phyloP scores from a whole-genome alignment of 2,797 vertebrate species.

The Paratrypauchen microcephalus region DNA sequence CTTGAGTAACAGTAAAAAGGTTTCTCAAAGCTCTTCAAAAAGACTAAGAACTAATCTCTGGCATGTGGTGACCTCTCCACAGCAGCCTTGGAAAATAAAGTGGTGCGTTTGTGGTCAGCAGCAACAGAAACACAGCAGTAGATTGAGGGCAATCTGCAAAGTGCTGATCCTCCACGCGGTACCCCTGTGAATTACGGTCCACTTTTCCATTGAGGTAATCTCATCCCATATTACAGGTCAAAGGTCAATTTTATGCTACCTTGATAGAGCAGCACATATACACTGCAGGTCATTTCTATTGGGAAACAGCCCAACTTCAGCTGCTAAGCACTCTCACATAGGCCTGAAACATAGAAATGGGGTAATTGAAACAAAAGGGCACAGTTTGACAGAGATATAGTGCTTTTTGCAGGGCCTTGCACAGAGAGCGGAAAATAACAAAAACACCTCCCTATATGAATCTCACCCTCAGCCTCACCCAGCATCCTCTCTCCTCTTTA shows the following conservation, averaged over 20 bases:
- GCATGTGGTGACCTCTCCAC: slow-evolving; percentile 28
- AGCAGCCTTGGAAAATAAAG: slow-evolving; percentile 32
- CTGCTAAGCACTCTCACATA: slow-evolving; percentile 58
- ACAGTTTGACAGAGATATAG: slow-evolving; percentile 76
- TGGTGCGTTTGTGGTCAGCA: slow-evolving; percentile 27
- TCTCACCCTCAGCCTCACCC: slow-evolving; percentile 60
- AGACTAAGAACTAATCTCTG: slow-evolving; percentile 40
- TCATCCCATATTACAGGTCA: slow-evolving; percentile 47
- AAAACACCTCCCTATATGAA: slow-evolving; percentile 52
- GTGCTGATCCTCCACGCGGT: slow-evolving; percentile 40
- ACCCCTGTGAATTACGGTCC: slow-evolving; percentile 41
- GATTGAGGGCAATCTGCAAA: slow-evolving; percentile 32
- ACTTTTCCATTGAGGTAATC: slow-evolving; percentile 45
- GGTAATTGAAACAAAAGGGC: slow-evolving; percentile 78
- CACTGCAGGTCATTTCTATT: slow-evolving; percentile 34
- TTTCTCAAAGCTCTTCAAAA: slow-evolving; percentile 37
- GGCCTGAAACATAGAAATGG: slow-evolving; percentile 71
- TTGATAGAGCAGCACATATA: slow-evolving; percentile 29
- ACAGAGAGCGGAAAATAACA: slow-evolving; percentile 72
- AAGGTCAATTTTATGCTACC: slow-evolving; percentile 52
- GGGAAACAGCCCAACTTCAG: slow-evolving; percentile 50
- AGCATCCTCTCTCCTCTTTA: slow-evolving; percentile 59
- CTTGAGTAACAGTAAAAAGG: slow-evolving; percentile 6
- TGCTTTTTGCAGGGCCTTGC: slow-evolving; percentile 57
- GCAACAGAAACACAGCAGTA: slow-evolving; percentile 30